These are phyloP conservation scores for Hafferia zeledoni DNA, from an alignment of 2,797 vertebrate genomes.

Conservation along the genomic window DNA sequence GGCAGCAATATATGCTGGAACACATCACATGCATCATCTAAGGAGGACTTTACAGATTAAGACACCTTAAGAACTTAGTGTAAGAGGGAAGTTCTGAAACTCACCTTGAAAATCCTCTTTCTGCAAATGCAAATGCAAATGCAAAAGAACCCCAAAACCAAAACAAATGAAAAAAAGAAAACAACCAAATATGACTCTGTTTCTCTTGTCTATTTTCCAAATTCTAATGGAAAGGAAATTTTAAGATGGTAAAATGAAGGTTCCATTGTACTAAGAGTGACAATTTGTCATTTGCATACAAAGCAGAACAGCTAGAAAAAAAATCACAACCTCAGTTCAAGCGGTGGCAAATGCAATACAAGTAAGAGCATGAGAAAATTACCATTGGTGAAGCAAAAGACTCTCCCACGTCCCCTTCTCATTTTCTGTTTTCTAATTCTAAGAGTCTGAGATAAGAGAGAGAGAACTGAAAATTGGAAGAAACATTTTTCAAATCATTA, in stretches of 20 bases:
- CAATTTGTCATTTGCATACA: neutral
- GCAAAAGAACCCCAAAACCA: accelerated
- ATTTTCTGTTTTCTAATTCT: neutral
- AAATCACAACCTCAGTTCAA: neutral
- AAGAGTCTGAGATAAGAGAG: neutral
- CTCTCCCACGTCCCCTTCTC: neutral
- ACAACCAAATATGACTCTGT: neutral
- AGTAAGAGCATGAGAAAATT: neutral
- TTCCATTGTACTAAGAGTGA: neutral
- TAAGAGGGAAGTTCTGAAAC: neutral
- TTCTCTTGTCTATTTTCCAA: neutral
- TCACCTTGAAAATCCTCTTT: neutral
- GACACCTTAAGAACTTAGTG: neutral
- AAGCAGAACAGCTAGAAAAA: neutral
- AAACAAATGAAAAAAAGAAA: neutral
- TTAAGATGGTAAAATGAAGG: neutral
- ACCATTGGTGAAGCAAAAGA: neutral
- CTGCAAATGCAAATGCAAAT: neutral
- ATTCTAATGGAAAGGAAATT: neutral
- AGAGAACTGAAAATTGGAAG: neutral
- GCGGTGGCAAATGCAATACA: neutral
- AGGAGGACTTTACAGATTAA: neutral
- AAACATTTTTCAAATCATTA: neutral
- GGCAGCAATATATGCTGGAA: neutral
- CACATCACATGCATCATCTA: accelerated